Conservation (phyloP, 2,888 invertebrate species). For the Eledona agricola region DNA sequence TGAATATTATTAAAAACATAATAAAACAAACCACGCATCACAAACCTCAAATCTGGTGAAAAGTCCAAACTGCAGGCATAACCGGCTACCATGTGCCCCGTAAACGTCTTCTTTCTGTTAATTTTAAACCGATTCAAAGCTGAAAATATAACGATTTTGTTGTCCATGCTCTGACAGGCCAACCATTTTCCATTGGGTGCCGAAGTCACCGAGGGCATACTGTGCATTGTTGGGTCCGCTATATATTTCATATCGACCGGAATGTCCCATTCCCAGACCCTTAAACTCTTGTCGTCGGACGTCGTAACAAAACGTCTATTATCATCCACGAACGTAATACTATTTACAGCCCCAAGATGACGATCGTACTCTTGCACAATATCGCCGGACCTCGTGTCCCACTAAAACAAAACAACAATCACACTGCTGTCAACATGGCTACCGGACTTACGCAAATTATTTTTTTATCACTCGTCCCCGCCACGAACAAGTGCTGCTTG, state of each 20-base stretch:
- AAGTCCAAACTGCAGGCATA: conserved; percentile 98
- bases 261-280: conserved; percentile 99
- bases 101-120: conserved; percentile 97
- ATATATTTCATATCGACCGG: conserved; percentile 99
- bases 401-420: conserved; percentile 71
- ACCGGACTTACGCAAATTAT: conserved; percentile 89
- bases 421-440: conserved; percentile 12
- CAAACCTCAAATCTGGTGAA: conserved; percentile 96
- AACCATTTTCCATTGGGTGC: conserved; percentile 99
- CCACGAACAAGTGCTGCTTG: conserved; percentile 97
- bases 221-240: conserved; percentile 99
- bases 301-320: conserved; percentile 98
- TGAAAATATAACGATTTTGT: conserved; percentile 97
- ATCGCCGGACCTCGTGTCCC: conserved; percentile 84
- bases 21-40: conserved; percentile 5
- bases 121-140: conserved; percentile 97
- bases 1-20: conserved; percentile 10
- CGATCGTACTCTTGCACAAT: conserved; percentile 98
- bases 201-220: conserved; percentile 94
- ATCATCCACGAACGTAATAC: conserved; percentile 99
- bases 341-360: conserved; percentile 98
- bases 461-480: conserved; percentile 99
- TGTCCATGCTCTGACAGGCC: conserved; percentile 99
- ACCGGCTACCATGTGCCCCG: conserved; percentile 99
- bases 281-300: conserved; percentile 97